Evolutionary conservation across 2,113 vertebrate genomes (phyloP).

Genomic region (Gulo gulo): DNA sequence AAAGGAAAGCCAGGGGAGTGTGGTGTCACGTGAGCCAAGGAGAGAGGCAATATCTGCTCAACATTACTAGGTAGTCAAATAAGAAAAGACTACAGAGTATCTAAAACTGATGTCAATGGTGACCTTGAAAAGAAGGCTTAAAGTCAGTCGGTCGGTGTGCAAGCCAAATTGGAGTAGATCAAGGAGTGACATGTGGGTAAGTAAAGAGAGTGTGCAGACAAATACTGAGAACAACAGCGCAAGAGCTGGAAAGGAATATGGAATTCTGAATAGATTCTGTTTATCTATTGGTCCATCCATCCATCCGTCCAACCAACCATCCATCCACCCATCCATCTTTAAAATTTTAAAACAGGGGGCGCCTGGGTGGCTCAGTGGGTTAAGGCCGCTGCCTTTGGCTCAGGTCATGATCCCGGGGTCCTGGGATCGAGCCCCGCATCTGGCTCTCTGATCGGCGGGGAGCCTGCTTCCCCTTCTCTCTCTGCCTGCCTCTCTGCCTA

Average conservation of each 20-base stretch:
- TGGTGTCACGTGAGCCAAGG: neutral
- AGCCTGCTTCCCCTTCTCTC: no score
- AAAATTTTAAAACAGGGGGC: neutral
- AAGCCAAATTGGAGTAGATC: neutral
- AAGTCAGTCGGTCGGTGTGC: fast-evolving
- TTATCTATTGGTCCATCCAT: neutral
- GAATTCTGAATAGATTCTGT: neutral
- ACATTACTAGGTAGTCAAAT: neutral
- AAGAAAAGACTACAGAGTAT: neutral
- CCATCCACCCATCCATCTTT: neutral
- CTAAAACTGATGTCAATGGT: neutral
- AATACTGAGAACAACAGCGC: neutral
- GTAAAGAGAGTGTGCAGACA: neutral
- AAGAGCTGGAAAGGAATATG: neutral
- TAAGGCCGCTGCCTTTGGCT: no score
- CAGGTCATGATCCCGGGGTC: no score
- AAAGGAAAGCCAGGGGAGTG: neutral
- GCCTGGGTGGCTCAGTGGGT: no score
- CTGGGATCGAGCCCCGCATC: no score
- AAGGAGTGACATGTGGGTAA: no score
- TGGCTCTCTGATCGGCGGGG: no score
- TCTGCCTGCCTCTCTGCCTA: no score
- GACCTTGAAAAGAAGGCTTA: neutral
- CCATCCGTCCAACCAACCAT: neutral
- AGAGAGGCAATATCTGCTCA: neutral